Base-by-base conservation (phyloP, 1,140 invertebrate genomes). In the Cheumatopsyche charites region DNA sequence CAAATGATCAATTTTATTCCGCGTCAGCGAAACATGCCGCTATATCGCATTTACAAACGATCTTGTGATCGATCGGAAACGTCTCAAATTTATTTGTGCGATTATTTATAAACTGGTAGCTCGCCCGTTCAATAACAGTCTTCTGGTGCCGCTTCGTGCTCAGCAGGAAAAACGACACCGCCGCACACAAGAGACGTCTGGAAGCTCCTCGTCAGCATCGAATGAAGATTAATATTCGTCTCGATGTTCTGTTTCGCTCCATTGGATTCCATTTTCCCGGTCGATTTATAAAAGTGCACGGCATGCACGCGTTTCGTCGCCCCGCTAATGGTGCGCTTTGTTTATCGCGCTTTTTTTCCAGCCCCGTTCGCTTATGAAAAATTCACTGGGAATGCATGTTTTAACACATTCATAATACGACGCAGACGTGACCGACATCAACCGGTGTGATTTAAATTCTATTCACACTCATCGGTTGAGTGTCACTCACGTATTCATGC, bases 201-300 rank as follows among this genome's bases (percentile, higher is more conserved):
- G 11, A 17, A 17, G 49, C 49, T 55, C 21, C 12, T 15, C 15
- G 43, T 47, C 43, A 12, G 55, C 23, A 21, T 58, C 55, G 11
- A n/a, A 52, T 7, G 15, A 52, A 52, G 19, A 58, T 58, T 58
- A 58, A 58, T 58, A 21, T 13, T 23, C 25, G 55, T 58, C 25
- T 58, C 21, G 13, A 58, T 12, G n/a, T 19, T 58, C 7, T 23
- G 25, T 58, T 58, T 58, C 55, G 55, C 55, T 58, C 55, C 55
- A 58, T 58, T 58, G 25, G 25, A 23, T 6, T n/a, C 21, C 55
- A 26, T 58, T 58, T n/a, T 58, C 55, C 55, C 12, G 15, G 47
- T 17, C 47, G 15, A 52, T 52, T 52, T 15, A 26, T 58, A 58
- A 58, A 58, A 58, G n/a, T 58, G 55, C 55, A 58, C 21, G 19